phyloP scores from a whole-genome alignment of 2,113 vertebrate genomes.

The Thinocorus orbignyianus region DNA sequence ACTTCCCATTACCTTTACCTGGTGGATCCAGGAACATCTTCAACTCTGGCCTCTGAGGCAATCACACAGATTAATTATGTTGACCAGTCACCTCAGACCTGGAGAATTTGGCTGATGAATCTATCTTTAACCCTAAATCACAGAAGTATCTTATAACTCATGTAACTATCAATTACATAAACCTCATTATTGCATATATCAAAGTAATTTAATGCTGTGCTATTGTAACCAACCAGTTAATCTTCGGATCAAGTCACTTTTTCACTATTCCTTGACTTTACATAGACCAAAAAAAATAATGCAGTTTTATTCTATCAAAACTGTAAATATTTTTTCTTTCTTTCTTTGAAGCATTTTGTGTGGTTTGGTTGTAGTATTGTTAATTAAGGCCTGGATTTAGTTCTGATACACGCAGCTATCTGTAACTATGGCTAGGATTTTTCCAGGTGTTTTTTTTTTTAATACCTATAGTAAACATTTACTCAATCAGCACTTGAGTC shows the following conservation, averaged over 20 bases:
- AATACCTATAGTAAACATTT: not conserved
- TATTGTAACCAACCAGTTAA: not conserved
- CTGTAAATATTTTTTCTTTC: not conserved
- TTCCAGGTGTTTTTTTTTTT: not conserved
- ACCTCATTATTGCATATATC: not conserved
- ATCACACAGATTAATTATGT: not conserved
- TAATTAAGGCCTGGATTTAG: not conserved
- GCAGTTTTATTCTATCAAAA: not conserved
- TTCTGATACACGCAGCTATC: not conserved
- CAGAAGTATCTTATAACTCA: not conserved
- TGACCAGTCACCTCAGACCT: not conserved
- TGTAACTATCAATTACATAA: not conserved
- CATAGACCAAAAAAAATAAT: not conserved
- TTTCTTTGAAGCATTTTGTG: not conserved
- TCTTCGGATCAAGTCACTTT: not conserved
- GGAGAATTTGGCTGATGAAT: not conserved
- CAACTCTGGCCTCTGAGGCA: not conserved
- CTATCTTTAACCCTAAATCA: not conserved
- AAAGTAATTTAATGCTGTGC: not conserved
- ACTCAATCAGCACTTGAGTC: not conserved
- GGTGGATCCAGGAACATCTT: not conserved
- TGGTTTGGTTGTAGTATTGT: not conserved
- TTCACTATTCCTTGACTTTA: not conserved
- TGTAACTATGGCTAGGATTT: not conserved
- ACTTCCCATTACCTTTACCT: not conserved